Base-by-base conservation (phyloP, 2,113 vertebrate genomes). In the Fulmarus glacialis region DNA sequence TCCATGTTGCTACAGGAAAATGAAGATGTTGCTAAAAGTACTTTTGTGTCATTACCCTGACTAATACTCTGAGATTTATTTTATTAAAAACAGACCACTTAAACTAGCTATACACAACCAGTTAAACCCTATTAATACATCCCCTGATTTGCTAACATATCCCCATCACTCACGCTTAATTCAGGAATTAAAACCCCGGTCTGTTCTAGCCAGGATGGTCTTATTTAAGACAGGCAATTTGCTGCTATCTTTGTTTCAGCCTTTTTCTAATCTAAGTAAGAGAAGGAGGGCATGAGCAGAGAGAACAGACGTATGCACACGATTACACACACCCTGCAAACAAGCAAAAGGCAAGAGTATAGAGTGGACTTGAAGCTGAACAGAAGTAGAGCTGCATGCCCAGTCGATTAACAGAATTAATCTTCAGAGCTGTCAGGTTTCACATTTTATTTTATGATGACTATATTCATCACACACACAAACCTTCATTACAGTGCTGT, bases 351-450 rank as follows among this genome's bases (percentile, higher is more conserved):
- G 79, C 53, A 50, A 53, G 63, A 89, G 68, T 10, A 32, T 17
- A 8, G 68, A 26, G 91, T 64, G 56, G 92, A 2, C 72, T 71
- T 96, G 96, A 96, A 73, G 92, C 78, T 95, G 91, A 96, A 92
- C 89, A 96, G 96, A 66, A 97, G 92, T 85, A 59, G 80, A 97
- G 56, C 87, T 23, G 77, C 64, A 5, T 22, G 64, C 83, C 72
- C 90, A 60, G 83, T 70, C 70, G 30, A 95, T 93, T 91, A 97
- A 87, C 86, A 78, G 89, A 96, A 96, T 97, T 94, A 97, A 96
- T 97, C 91, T 96, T 92, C 95, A 71, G 94, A 77, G 94, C 94
- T 87, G 94, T 93, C 87, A 78, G 84, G 72, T 87, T 89, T 94
- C 92, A 52, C 82, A 24, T 92, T 89, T 77, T 66, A 47, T 80